These are phyloP conservation scores for Bombyx mori DNA, from an alignment of 1,140 invertebrate genomes.

Conservation along the genomic window ASM3026992v2 NC_085119.1:11415001-11415500, in stretches of 20 bases:
- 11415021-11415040: slow-evolving; percentile 30
- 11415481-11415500: too few species aligned
- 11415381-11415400: slow-evolving; percentile 21
- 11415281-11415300: slow-evolving; percentile 7
- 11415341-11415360: background rate
- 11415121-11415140: slow-evolving; percentile 29
- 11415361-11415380: slow-evolving; percentile 15
- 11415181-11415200: too few species aligned
- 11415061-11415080: slow-evolving; percentile 23
- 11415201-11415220: background rate
- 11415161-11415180: too few species aligned
- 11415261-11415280: slow-evolving; percentile 13
- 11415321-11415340: slow-evolving; percentile 1
- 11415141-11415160: background rate
- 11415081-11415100: slow-evolving; percentile 23
- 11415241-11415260: slow-evolving; percentile 17
- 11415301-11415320: background rate
- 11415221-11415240: background rate
- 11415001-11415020: slow-evolving; percentile 24
- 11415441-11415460: too few species aligned
- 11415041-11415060: slow-evolving; percentile 31
- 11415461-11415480: too few species aligned
- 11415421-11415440: too few species aligned
- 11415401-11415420: slow-evolving; percentile 15
- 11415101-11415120: slow-evolving; percentile 37